Percentiles rank a stretch among this genome's conserved stretches.
These are phyloP conservation scores for Somateria mollissima DNA, from an alignment of 2,797 vertebrate species.

Conservation along the genomic window DNA sequence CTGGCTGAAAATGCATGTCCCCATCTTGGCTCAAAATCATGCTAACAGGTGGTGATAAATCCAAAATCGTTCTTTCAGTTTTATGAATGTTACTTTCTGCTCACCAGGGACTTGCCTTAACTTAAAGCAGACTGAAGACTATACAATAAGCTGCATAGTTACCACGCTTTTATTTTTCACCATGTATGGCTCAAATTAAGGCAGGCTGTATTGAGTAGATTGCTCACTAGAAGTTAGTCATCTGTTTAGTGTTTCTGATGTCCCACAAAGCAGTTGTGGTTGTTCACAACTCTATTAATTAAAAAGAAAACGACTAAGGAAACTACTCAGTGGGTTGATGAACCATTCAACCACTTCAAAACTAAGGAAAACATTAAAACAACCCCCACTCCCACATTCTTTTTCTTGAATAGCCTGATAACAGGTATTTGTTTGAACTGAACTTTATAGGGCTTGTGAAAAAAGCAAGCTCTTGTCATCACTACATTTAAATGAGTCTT, in stretches of 20 bases:
- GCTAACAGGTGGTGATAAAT: slow-evolving; percentile 78
- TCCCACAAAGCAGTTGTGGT: slow-evolving; percentile 77
- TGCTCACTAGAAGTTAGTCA: slow-evolving; percentile 75
- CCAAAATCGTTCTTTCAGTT: slow-evolving; percentile 68
- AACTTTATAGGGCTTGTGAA: slow-evolving; percentile 45
- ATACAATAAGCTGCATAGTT: slow-evolving; percentile 55
- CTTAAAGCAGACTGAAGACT: slow-evolving; percentile 76
- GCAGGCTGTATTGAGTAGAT: slow-evolving; percentile 63
- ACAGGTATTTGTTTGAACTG: slow-evolving; percentile 40
- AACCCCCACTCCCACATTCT: not conserved
- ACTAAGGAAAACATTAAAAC: slow-evolving; percentile 60
- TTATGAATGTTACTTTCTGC: slow-evolving; percentile 72
- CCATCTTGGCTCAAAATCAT: not conserved
- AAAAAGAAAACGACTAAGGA: slow-evolving; percentile 77
- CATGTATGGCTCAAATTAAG: slow-evolving; percentile 81
- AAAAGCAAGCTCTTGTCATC: slow-evolving; percentile 55
- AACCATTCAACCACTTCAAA: slow-evolving; percentile 71
- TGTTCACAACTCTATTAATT: slow-evolving; percentile 82
- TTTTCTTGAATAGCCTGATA: slow-evolving; percentile 31
- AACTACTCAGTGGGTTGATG: slow-evolving; percentile 67
- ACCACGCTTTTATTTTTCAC: slow-evolving; percentile 62
- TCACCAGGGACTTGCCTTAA: slow-evolving; percentile 73
- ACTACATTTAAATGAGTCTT: slow-evolving; percentile 38
- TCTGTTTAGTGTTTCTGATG: slow-evolving; percentile 78
- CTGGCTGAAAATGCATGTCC: not conserved